A percentile compares a stretch with the other conserved stretches of the same genome.
Conservation (phyloP, 2,113 vertebrate species). For the Pavo muticus region DNA sequence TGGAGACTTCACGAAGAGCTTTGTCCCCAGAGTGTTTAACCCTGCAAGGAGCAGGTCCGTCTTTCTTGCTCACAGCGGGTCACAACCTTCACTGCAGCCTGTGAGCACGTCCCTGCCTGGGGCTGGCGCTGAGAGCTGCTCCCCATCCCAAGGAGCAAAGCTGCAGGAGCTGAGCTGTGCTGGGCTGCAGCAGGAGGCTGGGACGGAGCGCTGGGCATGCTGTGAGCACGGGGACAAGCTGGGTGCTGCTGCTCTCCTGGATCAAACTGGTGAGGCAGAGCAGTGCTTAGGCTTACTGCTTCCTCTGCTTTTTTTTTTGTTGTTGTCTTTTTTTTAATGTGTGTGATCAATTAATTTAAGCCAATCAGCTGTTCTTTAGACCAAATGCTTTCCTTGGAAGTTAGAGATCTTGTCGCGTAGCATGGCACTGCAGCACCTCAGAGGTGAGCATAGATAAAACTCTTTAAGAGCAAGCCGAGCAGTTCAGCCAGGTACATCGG, state of each 20-base stretch:
- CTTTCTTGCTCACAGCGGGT: neutral
- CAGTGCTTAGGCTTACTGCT: neutral
- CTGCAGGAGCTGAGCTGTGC: neutral
- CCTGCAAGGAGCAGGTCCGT: neutral
- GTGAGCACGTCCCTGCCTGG: no score
- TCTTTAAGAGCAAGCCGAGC: neutral
- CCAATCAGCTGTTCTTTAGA: neutral
- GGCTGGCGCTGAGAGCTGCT: neutral
- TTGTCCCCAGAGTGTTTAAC: neutral
- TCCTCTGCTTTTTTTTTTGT: neutral
- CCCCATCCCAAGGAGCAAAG: neutral
- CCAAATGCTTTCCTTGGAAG: neutral
- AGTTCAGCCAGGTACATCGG: neutral
- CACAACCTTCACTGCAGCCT: neutral
- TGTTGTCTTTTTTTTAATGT: neutral
- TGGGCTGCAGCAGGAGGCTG: neutral
- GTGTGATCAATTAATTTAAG: constrained; percentile 11
- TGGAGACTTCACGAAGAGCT: neutral
- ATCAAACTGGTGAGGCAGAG: neutral
- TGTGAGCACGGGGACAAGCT: neutral
- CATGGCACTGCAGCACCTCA: rapidly evolving
- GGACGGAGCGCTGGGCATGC: neutral
- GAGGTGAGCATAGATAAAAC: neutral
- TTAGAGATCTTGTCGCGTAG: neutral
- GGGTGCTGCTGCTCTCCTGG: neutral